A percentile compares a stretch with the other conserved stretches of the same genome.
Conservation (phyloP, 2,888 invertebrate genomes). For the Diarsia brunnea region DNA sequence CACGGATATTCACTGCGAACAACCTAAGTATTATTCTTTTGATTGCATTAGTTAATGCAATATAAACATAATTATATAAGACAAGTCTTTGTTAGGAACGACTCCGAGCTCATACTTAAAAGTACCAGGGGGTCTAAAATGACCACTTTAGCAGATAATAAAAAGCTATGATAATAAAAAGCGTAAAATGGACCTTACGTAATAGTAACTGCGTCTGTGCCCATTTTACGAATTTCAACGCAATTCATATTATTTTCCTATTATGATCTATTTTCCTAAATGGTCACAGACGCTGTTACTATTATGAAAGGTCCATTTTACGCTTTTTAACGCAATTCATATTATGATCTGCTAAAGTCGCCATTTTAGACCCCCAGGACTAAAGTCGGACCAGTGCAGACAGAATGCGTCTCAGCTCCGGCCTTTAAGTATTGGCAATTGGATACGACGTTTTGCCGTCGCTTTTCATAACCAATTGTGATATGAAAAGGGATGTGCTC, state of each 20-base stretch:
- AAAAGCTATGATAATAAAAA: too few species aligned
- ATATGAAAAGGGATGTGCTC: slow-evolving; percentile 25
- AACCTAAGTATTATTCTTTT: slow-evolving; percentile 15
- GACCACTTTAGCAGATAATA: too few species aligned
- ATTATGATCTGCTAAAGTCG: too few species aligned
- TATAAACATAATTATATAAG: slow-evolving; percentile 16
- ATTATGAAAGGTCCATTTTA: too few species aligned
- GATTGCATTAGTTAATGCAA: slow-evolving; percentile 8
- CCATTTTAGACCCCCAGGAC: too few species aligned
- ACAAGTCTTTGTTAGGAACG: background rate
- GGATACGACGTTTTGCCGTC: slow-evolving; percentile 4
- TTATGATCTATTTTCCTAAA: too few species aligned
- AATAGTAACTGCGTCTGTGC: too few species aligned
- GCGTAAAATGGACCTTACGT: too few species aligned
- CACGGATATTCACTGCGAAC: slow-evolving; percentile 11
- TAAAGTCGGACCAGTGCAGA: background rate
- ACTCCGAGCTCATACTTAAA: background rate
- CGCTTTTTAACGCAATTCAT: too few species aligned
- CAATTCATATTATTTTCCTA: too few species aligned
- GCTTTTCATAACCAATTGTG: slow-evolving; percentile 37
- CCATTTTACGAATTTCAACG: too few species aligned
- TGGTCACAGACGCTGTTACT: too few species aligned
- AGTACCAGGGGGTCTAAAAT: background rate
- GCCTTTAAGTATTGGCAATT: slow-evolving; percentile 33
- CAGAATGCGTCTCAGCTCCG: background rate